Base-by-base conservation (phyloP, 64 coral and sea anemone genomes). In the Montipora efflorescens region DNA sequence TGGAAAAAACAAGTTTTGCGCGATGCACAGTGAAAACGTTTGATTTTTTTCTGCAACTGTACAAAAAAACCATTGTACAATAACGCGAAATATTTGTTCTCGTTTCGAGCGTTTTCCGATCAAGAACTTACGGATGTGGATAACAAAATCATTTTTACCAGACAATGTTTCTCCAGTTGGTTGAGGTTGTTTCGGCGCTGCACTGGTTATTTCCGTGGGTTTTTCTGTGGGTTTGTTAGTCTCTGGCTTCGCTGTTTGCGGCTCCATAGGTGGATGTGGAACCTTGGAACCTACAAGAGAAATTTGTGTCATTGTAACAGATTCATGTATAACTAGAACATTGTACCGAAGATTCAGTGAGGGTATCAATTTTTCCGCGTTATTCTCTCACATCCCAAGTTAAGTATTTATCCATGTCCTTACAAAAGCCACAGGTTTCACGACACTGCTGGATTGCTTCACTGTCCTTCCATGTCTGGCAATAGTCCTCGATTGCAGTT, bases 221-320 rank as follows among this genome's bases (percentile, higher is more conserved):
- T 0, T 59, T 55, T 44, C 47, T 47, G 77, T 79, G 15, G 77
- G 77, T 18, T 79, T 48, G 12, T 49, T 20, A 13, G 77, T 79
- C 45, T 16, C 46, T 1, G 77, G 77, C 19, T 48, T 52, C 77
- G 8, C 48, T 7, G 77, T 79, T n/a, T 51, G 45, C 7, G 71
- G 71, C 71, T 50, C 48, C 16, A 7, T 61, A 6, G 80, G 55
- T 59, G 80, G 80, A 10, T 55, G 36, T 64, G 80, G 80, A 10
- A 53, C 53, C 57, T 83, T 83, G 23, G 21, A 16, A 83, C 80
- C 80, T 83, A 64, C 8, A 13, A 83, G 53, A 57, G 53, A 57
- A 11, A 57, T 28, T 28, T 57, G 53, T 57, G 53, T 28, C 28
- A 28, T 28, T 28, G 28, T 28, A 28, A 28, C 28, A 28, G 28